These are phyloP conservation scores for Porites rus DNA, from an alignment of 92 coral and sea anemone genomes.

Conservation along the genomic window DNA sequence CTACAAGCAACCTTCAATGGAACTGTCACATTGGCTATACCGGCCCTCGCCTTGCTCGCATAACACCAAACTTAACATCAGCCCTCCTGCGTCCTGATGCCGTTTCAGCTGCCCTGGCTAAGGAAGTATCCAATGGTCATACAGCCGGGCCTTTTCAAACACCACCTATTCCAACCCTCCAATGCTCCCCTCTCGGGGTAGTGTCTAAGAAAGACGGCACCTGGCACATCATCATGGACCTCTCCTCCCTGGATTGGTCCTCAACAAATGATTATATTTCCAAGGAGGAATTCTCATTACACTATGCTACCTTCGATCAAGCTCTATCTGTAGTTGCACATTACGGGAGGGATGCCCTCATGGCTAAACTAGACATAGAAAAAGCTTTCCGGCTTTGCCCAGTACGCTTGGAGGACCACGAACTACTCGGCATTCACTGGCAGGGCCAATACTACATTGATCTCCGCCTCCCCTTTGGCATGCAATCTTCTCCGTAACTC, in stretches of 20 bases:
- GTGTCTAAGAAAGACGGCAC: neutral
- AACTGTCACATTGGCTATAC: constrained; percentile 8
- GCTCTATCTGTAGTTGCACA: too few species aligned
- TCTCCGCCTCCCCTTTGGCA: neutral
- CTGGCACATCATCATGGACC: neutral
- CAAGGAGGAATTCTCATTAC: too few species aligned
- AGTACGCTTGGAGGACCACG: neutral
- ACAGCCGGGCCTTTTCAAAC: neutral
- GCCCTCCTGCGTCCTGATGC: constrained; percentile 12
- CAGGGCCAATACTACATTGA: too few species aligned
- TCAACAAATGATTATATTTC: constrained; percentile 22
- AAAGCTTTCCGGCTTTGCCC: neutral
- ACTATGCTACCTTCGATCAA: too few species aligned
- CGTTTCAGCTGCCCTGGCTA: constrained; percentile 8
- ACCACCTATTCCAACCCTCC: neutral
- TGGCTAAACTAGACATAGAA: neutral
- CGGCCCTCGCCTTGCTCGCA: constrained; percentile 1
- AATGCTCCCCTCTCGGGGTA: too few species aligned
- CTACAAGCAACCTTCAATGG: constrained; percentile 2
- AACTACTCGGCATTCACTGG: too few species aligned
- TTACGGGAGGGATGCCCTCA: neutral
- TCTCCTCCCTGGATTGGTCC: neutral
- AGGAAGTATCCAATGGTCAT: neutral
- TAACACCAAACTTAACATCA: constrained; percentile 15
- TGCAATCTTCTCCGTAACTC: neutral